Evolutionary conservation across 2,888 invertebrate genomes (phyloP).

Genomic region (Monoplex corrugatus): DNA sequence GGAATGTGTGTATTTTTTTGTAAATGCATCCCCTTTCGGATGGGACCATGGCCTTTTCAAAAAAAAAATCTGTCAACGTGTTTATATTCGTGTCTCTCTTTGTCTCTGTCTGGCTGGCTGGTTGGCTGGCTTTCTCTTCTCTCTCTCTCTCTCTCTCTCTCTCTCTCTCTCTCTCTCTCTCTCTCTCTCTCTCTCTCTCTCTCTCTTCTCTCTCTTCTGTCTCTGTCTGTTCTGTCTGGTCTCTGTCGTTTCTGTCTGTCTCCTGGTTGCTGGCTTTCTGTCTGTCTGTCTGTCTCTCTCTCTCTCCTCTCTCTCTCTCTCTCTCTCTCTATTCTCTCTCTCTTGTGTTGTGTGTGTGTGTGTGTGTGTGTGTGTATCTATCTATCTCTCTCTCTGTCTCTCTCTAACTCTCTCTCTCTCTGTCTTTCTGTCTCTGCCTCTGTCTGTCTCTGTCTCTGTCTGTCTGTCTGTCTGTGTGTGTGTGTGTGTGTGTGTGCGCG

Average conservation of each 20-base stretch:
- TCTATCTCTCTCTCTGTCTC: neutral
- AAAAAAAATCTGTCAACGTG: neutral
- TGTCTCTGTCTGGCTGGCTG: constrained; percentile 13
- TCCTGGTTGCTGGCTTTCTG: neutral
- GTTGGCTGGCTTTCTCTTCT: neutral
- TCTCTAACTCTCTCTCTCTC: neutral
- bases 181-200: neutral
- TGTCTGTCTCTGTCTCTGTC: neutral
- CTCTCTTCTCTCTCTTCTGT: neutral
- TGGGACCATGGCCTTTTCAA: too few relatives aligned
- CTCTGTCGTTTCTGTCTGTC: too few relatives aligned
- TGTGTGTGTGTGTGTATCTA: neutral
- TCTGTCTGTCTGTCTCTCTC: neutral
- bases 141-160: neutral
- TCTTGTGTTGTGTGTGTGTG: neutral
- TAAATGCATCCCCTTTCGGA: too few relatives aligned
- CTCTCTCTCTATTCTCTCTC: neutral
- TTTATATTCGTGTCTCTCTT: neutral
- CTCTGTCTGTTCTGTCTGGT: too few relatives aligned
- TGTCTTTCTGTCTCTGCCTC: neutral
- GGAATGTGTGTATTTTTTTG: too few relatives aligned
- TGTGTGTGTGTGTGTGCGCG: too few relatives aligned
- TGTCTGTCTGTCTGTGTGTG: too few relatives aligned
- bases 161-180: neutral
- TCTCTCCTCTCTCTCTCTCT: too few relatives aligned